These are phyloP conservation scores for Spilarctia lutea DNA, from an alignment of 2,888 invertebrate species.

Conservation along the genomic window DNA sequence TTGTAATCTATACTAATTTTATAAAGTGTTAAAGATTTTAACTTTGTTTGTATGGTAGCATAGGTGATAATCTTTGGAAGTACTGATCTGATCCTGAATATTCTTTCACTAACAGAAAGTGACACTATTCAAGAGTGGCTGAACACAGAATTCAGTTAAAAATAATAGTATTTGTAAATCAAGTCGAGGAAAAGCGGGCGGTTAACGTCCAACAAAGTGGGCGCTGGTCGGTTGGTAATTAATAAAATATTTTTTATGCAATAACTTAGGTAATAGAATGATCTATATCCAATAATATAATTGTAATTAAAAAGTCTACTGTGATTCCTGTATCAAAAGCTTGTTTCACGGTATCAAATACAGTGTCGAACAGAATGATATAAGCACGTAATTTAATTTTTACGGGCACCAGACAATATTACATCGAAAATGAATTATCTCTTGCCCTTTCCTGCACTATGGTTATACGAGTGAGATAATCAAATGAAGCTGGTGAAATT, in stretches of 20 bases:
- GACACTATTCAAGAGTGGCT: too few species aligned
- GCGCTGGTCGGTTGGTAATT: too few species aligned
- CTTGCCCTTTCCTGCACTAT: conserved; percentile 65
- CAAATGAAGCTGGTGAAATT: conserved; percentile 69
- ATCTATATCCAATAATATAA: neutral
- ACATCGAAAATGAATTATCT: conserved; percentile 75
- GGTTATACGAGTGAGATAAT: conserved; percentile 64
- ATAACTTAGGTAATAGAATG: neutral
- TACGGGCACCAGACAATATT: conserved; percentile 68
- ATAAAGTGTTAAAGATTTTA: too few species aligned
- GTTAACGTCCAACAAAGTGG: too few species aligned
- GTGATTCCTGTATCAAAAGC: conserved; percentile 3
- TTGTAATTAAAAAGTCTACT: neutral
- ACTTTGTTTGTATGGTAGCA: too few species aligned
- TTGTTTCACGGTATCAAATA: conserved; percentile 33
- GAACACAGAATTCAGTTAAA: too few species aligned
- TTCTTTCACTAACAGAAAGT: too few species aligned
- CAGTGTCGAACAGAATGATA: conserved; percentile 46
- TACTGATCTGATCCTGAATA: too few species aligned
- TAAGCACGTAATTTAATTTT: conserved; percentile 63
- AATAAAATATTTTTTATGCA: neutral
- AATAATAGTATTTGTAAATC: too few species aligned
- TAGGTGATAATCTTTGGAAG: too few species aligned
- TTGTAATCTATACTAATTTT: too few species aligned
- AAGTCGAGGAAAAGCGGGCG: too few species aligned